Evolutionary conservation across 1,140 invertebrate species (phyloP).

Genomic region (Bombus difficillimus): DNA sequence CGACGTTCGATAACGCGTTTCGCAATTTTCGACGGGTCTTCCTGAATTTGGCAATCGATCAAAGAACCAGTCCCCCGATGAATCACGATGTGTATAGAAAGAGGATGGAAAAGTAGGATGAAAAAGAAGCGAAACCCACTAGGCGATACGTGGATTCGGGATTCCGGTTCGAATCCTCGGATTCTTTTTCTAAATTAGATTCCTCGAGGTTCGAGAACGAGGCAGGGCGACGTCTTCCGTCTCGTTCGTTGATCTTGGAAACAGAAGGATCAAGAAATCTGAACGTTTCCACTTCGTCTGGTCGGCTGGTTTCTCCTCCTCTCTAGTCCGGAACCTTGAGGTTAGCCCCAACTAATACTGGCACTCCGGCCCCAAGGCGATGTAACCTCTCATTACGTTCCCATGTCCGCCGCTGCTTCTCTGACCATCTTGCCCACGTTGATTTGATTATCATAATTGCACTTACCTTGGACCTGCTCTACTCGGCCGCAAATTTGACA

Average conservation of each 20-base stretch:
- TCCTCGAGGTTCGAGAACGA: not conserved
- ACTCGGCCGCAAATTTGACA: conserved; percentile 70
- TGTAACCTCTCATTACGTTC: conserved; percentile 76
- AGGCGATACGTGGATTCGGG: not conserved
- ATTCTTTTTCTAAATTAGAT: conserved; percentile 11
- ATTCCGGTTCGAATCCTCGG: not conserved
- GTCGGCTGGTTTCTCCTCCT: conserved; percentile 29
- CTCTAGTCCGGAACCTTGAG: conserved; percentile 71
- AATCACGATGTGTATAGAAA: not conserved
- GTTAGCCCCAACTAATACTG: conserved; percentile 77
- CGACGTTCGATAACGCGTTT: not conserved
- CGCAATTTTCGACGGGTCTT: not conserved
- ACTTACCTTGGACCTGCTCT: conserved; percentile 67
- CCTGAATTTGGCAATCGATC: not conserved
- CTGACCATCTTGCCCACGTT: conserved; percentile 72
- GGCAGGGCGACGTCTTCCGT: conserved; percentile 1
- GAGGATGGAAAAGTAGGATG: not conserved
- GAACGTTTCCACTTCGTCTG: conserved; percentile 20
- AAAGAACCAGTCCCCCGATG: too few relatives aligned
- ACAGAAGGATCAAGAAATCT: conserved; percentile 36
- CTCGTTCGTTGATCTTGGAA: not conserved
- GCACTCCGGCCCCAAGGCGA: conserved; percentile 69
- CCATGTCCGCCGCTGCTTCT: conserved; percentile 66
- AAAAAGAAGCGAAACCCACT: not conserved
- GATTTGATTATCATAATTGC: conserved; percentile 80